These are phyloP conservation scores for Campoletis sonorensis DNA, from an alignment of 1,140 invertebrate genomes.

Conservation along the genomic window DNA sequence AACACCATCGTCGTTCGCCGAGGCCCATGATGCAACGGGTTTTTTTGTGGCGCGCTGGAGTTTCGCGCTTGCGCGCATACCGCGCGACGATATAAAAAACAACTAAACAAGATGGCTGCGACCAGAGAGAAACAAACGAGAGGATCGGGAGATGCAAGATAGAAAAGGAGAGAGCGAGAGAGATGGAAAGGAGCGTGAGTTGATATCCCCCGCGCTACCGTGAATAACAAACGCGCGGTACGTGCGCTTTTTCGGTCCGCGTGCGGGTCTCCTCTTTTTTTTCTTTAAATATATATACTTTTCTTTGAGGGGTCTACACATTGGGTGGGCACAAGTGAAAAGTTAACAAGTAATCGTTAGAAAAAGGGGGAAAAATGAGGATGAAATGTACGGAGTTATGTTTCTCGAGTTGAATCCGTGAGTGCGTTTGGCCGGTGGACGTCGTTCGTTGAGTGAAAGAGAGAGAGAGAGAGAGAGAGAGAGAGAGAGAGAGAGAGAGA, in stretches of 20 bases:
- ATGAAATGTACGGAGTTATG: not conserved
- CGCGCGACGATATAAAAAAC: slow-evolving; percentile 62
- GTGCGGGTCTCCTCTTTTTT: not conserved
- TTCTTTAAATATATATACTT: not conserved
- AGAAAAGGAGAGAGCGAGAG: no score
- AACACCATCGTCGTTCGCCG: not conserved
- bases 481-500: no score
- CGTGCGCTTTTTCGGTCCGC: slow-evolving; percentile 25
- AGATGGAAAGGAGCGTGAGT: slow-evolving; percentile 26
- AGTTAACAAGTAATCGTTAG: not conserved
- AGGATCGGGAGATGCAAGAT: no score
- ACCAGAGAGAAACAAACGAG: slow-evolving; percentile 65
- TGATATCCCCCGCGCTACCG: slow-evolving; percentile 53
- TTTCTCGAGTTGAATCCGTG: not conserved
- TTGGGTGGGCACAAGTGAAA: not conserved
- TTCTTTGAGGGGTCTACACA: not conserved
- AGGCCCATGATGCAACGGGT: slow-evolving; percentile 49
- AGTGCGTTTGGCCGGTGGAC: not conserved
- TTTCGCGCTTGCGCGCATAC: slow-evolving; percentile 56
- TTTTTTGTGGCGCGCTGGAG: slow-evolving; percentile 45
- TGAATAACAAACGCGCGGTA: slow-evolving; percentile 64
- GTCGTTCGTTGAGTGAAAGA: no score
- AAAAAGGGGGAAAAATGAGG: not conserved
- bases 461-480: no score
- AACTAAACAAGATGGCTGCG: slow-evolving; percentile 67